Evolutionary conservation across 2,797 vertebrate genomes (phyloP).

Genomic region (Enteromius treurensis): DNA sequence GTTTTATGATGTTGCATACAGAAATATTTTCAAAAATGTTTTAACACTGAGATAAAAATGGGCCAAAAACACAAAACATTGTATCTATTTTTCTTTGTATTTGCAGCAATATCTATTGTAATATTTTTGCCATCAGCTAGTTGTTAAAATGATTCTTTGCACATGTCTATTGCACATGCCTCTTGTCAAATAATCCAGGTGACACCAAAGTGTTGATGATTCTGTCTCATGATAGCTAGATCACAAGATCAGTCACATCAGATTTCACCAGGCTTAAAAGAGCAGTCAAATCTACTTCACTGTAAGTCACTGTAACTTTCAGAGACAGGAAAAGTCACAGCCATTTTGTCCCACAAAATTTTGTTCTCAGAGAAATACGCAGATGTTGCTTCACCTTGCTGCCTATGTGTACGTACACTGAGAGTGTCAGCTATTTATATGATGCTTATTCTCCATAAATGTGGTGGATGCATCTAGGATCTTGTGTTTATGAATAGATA

Average conservation of each 20-base stretch:
- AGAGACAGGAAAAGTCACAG: neutral
- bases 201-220: conserved; percentile 31
- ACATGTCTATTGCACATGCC: neutral
- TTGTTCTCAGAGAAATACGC: conserved; percentile 34
- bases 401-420: conserved; percentile 20
- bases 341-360: conserved; percentile 3
- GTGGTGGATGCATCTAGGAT: conserved; percentile 15
- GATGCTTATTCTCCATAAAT: conserved; percentile 17
- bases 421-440: conserved; percentile 9
- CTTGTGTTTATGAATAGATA: conserved; percentile 36
- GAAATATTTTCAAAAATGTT: neutral
- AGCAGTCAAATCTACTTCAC: conserved; percentile 14
- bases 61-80: neutral
- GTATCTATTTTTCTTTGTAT: neutral
- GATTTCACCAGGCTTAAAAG: conserved; percentile 10
- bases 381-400: conserved; percentile 38
- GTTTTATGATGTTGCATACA: no score
- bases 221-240: conserved; percentile 17
- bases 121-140: neutral
- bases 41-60: neutral
- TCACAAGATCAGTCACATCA: conserved; percentile 25
- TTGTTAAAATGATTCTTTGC: neutral
- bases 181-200: conserved; percentile 21
- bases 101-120: neutral
- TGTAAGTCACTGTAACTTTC: neutral